Base-by-base conservation (phyloP, 2,113 vertebrate genomes). In the Carollia perspicillata region DNA sequence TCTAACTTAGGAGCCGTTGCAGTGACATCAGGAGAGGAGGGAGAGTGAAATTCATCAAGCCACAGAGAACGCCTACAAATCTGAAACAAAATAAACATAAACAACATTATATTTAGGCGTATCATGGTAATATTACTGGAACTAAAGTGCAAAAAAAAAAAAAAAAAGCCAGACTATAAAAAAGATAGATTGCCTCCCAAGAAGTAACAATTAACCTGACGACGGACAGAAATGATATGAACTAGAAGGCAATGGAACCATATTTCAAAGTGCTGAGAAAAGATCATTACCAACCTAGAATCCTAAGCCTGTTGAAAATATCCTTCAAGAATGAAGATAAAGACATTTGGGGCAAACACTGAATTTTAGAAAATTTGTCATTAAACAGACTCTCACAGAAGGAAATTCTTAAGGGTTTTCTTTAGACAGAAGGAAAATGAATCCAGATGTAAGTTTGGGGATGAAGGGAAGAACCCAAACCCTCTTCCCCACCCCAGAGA, bases 271-370 rank as follows among this genome's bases (percentile, higher is more conserved):
- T 86, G 42, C 22, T 47, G 30, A 37, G 37, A 55, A 77, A 77
- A 55, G 44, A 53, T 30, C 51, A 84, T 49, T 65, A 33, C 26
- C 9, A 65, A 66, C 12, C 68, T 87, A 78, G 66, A 72, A 84
- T 93, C 69, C 60, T 83, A 83, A 90, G 44, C 51, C 77, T 49
- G 18, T 42, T 83, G 60, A 81, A 96, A 84, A 80, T 65, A 89
- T 71, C 4, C 23, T 58, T 51, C n/a, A 63, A 28, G 58, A 77
- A 78, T 49, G 47, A 80, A 75, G 17, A 65, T 9, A 84, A 89
- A 83, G 80, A n/a, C 30, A 58, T 81, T 77, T 83, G 7, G 75
- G 58, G 35, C 14, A 81, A 85, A 26, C 44, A 65, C 30, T 81
- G 28, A 44, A 44, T 69, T 75, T 65, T 65, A 88, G 77, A 87